Percentiles rank a stretch among this genome's conserved stretches.
Evolutionary conservation across 2,797 vertebrate genomes (phyloP).

Genomic region (Cheirogaleus major): DNA sequence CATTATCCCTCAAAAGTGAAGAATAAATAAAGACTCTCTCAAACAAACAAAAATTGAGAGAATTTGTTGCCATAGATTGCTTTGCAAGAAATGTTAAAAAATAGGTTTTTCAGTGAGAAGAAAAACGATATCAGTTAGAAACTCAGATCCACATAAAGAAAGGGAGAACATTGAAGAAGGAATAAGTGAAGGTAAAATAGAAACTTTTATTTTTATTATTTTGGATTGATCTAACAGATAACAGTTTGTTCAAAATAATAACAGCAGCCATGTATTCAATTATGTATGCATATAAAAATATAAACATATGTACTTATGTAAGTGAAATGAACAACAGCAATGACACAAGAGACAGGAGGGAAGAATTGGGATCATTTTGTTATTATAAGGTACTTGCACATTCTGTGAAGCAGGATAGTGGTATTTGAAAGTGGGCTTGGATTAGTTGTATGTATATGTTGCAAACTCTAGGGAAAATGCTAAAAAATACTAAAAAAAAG

Average conservation of each 20-base stretch:
- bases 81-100: background rate
- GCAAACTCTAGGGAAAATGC: background rate
- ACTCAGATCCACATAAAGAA: background rate
- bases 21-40: background rate
- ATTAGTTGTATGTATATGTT: background rate
- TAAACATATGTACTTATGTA: background rate
- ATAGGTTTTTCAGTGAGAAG: background rate
- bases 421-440: background rate
- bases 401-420: background rate
- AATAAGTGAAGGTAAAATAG: background rate
- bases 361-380: background rate
- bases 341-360: background rate
- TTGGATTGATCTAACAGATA: background rate
- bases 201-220: background rate
- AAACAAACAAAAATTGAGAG: background rate
- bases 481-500: background rate
- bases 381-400: background rate
- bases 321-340: background rate
- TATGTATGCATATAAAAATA: background rate
- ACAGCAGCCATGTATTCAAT: background rate
- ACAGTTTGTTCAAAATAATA: background rate
- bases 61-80: background rate
- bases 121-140: background rate
- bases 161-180: background rate
- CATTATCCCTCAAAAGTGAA: background rate